Evolutionary conservation across 92 coral and sea anemone species (phyloP), one percentile per base, ranked within the genome.

Genomic region (Epizoanthus scotinus): DNA sequence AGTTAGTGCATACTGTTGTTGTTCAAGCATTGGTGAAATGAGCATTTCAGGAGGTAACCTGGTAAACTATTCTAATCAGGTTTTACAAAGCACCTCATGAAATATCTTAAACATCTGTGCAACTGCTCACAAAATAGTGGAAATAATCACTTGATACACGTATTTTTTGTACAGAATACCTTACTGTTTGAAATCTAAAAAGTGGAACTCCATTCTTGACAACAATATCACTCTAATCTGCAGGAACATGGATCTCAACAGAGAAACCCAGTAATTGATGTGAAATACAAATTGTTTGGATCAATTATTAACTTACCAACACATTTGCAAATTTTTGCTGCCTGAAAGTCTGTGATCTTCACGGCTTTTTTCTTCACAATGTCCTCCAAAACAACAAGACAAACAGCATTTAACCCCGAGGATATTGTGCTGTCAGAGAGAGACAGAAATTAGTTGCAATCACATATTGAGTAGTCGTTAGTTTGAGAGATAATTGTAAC

Each of bases 341-440:
- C 89, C 28, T 90, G 72, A 34, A 84, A 66, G 78, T 90, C 93
- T 0, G 84, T 63, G 19, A 90, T 68, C 67, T 79, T 82, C 25
- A 58, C 27, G 9, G 82, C 61, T 12, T 56, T 49, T 69, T 87
- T 90, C 77, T 84, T 90, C n/a, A 90, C 70, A 14, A 90, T 71
- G 64, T 90, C 93, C 62, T 90, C 93, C 62, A 87, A 26, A 15
- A 87, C 59, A 60, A 90, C 83, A 40, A 85, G 65, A 34, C 83
- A 78, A 4, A 87, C 73, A 58, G 93, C 84, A 64, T 84, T 90
- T 8, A 90, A 66, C 12, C 93, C 93, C 0, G 93, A 90, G 50
- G 93, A 90, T 14, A 84, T 59, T 25, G 86, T 87, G 47, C 93
- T 89, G 60, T 12, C 63, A 63, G 63, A 9, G 56, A 79, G 26